Evolutionary conservation across 2,888 invertebrate species (phyloP), one percentile per base, ranked within the genome.

Genomic region (Terebella lapidaria): DNA sequence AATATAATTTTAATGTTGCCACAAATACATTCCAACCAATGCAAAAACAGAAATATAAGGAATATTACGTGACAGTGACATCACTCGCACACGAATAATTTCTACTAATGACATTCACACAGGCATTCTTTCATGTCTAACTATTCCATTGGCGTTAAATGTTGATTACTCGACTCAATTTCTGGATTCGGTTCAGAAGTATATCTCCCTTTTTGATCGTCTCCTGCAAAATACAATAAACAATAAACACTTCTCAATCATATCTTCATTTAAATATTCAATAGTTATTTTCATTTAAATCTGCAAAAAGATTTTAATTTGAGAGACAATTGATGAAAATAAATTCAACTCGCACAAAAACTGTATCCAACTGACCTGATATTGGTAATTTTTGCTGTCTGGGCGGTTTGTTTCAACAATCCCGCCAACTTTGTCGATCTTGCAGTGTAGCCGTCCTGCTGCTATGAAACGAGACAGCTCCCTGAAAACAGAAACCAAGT

Each of bases 181-280:
- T 99, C 84, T 99, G 99, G 72, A 99, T 93, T 75, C 99, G 87
- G 82, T 97, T 99, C 64, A 99, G 87, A 10, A 99, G 85, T 63
- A 97, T 85, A 83, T 99, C 99, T 4, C 99, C 99, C 81, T 99
- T 96, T 77, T 97, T 96, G 67, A 97, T 94, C 72, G 94, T 94
- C 1, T 94, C 81, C 81, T 82, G 71, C 45, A 76, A 77, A 18
- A 24, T 60, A 61, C 65, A 22, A 55, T 15, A 51, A 15, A 24
- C 20, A 54, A 30, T 20, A 35, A 22, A 35, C 10, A 58, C 4
- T 20, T 10, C 10, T 26, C 27, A 53, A 20, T 53, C 5, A 53
- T 22, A 22, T n/a, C 24, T n/a, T 49, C 10, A 35, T 35, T 35
- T n/a, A n/a, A 18, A 18, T 15, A 35, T 35, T 35, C 10, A 35